phyloP scores from a whole-genome alignment of 2,113 vertebrate species.

The Hypocryptadius cinnamomeus region DNA sequence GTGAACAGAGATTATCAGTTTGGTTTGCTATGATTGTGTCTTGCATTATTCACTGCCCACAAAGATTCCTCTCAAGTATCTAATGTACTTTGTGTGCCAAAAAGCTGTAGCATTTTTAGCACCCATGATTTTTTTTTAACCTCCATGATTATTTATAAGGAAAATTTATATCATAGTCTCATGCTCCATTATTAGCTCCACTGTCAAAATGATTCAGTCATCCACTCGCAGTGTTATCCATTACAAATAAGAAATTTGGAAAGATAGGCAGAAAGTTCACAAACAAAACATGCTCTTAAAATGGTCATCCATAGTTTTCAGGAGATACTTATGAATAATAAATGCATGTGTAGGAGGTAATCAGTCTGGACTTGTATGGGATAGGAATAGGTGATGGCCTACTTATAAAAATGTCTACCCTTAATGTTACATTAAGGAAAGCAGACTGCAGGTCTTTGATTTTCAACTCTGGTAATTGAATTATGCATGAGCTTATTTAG shows the following conservation, averaged over 20 bases:
- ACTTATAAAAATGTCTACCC: background rate
- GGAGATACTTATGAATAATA: background rate
- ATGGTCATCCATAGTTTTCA: background rate
- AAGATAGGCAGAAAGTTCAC: background rate
- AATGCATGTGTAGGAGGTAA: background rate
- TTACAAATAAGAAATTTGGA: background rate
- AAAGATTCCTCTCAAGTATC: background rate
- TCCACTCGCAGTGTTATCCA: background rate
- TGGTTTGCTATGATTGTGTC: background rate
- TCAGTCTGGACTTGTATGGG: background rate
- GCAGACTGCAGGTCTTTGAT: background rate
- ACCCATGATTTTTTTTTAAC: background rate
- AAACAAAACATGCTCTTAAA: background rate
- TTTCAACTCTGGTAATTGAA: background rate
- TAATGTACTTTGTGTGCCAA: background rate
- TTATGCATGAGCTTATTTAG: background rate
- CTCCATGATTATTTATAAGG: background rate
- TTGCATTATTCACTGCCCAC: background rate
- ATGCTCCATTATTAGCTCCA: background rate
- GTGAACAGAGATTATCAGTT: background rate
- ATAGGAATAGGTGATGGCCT: background rate
- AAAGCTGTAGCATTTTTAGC: background rate
- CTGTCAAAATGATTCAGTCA: background rate
- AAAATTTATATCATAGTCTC: background rate
- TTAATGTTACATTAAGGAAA: background rate